These are phyloP conservation scores for Catharus minimus DNA, from an alignment of 2,113 vertebrate genomes.

Conservation along the genomic window DNA sequence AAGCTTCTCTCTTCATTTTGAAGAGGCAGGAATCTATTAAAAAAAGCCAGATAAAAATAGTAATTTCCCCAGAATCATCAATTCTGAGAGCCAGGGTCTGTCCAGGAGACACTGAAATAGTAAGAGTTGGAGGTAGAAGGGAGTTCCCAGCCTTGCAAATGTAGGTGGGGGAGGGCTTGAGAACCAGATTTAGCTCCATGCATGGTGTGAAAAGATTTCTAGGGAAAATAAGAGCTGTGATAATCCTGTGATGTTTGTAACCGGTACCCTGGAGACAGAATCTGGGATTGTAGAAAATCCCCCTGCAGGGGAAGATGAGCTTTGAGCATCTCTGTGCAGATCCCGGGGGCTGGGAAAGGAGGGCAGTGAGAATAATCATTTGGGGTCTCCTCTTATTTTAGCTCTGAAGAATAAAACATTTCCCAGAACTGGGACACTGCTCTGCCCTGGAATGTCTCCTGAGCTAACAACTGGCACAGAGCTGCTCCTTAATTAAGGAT, in stretches of 20 bases:
- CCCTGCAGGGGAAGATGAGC: neutral
- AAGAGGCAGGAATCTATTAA: neutral
- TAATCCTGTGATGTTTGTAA: neutral
- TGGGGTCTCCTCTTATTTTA: neutral
- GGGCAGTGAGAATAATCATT: neutral
- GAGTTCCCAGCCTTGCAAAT: neutral
- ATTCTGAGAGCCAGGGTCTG: neutral
- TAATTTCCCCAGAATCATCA: neutral
- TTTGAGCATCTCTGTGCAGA: accelerated
- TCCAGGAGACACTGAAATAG: neutral
- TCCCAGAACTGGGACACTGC: neutral
- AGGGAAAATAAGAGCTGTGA: neutral
- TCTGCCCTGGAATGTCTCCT: neutral
- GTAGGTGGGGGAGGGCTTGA: neutral
- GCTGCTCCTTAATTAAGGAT: neutral
- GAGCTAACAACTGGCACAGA: neutral
- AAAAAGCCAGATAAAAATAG: neutral
- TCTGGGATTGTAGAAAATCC: neutral
- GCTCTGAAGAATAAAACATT: neutral
- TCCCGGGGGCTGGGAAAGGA: neutral
- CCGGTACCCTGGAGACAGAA: neutral
- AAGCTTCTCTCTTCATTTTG: neutral
- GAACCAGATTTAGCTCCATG: neutral
- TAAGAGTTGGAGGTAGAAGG: neutral
- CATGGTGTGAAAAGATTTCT: neutral